Base-by-base conservation (phyloP, 2,113 vertebrate species). In the Pontoporia blainvillei region DNA sequence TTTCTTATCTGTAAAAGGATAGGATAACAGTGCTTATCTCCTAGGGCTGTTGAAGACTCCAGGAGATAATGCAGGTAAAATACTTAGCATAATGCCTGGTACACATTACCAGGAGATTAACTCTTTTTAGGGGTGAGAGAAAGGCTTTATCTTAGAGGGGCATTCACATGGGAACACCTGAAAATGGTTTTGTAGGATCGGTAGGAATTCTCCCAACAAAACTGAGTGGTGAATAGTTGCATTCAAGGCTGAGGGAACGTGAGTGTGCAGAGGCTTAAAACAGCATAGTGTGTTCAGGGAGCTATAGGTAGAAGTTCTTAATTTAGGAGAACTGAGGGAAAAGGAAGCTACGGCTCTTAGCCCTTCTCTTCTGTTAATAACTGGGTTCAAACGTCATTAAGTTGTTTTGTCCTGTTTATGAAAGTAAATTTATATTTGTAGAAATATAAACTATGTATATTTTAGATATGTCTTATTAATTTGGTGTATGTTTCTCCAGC, bases 261-360 rank as follows among this genome's bases (percentile, higher is more conserved):
- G 54, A 67, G 6, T 25, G 34, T 57, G 11, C 6, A 52, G 87
- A 96, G 54, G 71, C 75, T 96, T 87, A 64, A 88, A 79, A 94
- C 81, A 87, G 84, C 21, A 10, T 15, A 2, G 31, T 39, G 31
- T 64, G n/a, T 96, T 78, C 41, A 67, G 92, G 79, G 71, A 90
- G 39, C 82, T 96, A 2, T 64, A 91, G 82, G 78, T 84, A 44
- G 86, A 96, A 59, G 49, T 73, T 95, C 81, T 91, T 92, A 90
- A 94, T 88, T 81, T 85, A 96, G 90, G 86, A 95, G 78, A 91
- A 59, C 31, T 69, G 52, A 86, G 64, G 66, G 78, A 57, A 52
- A 54, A 95, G 92, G 73, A 93, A 76, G 87, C 94, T 41, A 14
- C 12, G 20, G 23, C 21, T 41, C 54, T 90, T 64, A 39, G 4